Percentiles rank a stretch among this genome's conserved stretches.
Conservation (phyloP, 2,113 vertebrate species). For the Cariama cristata region DNA sequence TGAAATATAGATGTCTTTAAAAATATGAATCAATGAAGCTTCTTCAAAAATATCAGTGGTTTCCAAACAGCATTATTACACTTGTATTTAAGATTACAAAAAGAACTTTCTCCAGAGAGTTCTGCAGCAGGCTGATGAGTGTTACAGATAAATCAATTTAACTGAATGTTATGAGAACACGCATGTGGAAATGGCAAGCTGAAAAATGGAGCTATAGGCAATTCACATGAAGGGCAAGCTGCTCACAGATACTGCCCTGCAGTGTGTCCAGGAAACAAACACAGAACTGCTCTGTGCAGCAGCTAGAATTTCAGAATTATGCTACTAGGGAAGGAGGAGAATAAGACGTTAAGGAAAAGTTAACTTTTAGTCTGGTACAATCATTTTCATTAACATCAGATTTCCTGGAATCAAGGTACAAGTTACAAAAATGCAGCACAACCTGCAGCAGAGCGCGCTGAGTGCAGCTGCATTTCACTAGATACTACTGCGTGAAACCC, state of each 20-base stretch:
- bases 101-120: not conserved
- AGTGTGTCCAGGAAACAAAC: not conserved
- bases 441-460: not conserved
- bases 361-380: not conserved
- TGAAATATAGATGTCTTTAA: not conserved
- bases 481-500: rapidly evolving
- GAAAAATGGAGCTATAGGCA: not conserved
- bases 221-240: not conserved
- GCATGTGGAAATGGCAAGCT: not conserved
- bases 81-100: not conserved
- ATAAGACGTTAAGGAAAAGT: not conserved
- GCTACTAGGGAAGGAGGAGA: not conserved
- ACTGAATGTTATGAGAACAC: not conserved
- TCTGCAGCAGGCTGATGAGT: not conserved
- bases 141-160: slow-evolving; percentile 13
- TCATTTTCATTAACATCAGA: not conserved
- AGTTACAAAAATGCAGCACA: not conserved
- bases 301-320: not conserved
- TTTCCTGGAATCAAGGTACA: not conserved
- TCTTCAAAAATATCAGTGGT: not conserved
- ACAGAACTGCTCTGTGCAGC: not conserved
- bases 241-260: not conserved
- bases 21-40: not conserved
- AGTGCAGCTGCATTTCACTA: not conserved
- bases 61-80: slow-evolving; percentile 22